Base-by-base conservation (phyloP, 2,113 vertebrate genomes). In the Strigops habroptila region DNA sequence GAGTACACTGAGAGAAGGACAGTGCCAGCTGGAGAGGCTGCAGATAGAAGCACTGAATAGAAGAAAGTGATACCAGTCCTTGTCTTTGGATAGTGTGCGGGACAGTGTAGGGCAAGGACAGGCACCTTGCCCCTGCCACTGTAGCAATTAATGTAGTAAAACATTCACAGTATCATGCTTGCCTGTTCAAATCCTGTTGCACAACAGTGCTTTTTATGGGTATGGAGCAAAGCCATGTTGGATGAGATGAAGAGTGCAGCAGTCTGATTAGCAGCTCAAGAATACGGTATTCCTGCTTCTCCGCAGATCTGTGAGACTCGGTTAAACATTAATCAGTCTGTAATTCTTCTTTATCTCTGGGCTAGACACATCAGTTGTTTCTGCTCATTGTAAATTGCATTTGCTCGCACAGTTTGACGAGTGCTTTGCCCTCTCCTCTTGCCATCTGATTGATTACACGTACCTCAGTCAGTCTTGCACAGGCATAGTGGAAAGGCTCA, bases 291-390 rank as follows among this genome's bases (percentile, higher is more conserved):
- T 86, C 60, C 51, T 90, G 15, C 60, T 91, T 81, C 82, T 86
- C 19, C 44, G 37, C 49, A 39, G 17, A 63, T 62, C 64, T 31
- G n/a, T 23, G 69, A 70, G 41, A 82, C 41, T 78, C 6, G 0
- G 67, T 94, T 95, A 92, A 96, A 89, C 39, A 88, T 91, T 93
- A 55, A 17, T 67, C 53, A 80, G 46, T 37, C 70, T 69, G 59
- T 82, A 92, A 74, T 90, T 75, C 64, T 70, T 63, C 81, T 73
- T 86, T 70, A 59, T 82, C 65, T 52, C 46, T 81, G 39, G 19
- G 14, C 57, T 76, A 59, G 53, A 44, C 23, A 71, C 44, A 62
- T 82, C 24, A 35, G 35, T 86, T 95, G 57, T 76, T 92, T 84
- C 62, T 85, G 57, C 48, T 89, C 43, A 14, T 33, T 92, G 59